Evolutionary conservation across 37 sponge, comb jelly and placozoan genomes (phyloP).

Genomic region (Bolinopsis microptera): DNA sequence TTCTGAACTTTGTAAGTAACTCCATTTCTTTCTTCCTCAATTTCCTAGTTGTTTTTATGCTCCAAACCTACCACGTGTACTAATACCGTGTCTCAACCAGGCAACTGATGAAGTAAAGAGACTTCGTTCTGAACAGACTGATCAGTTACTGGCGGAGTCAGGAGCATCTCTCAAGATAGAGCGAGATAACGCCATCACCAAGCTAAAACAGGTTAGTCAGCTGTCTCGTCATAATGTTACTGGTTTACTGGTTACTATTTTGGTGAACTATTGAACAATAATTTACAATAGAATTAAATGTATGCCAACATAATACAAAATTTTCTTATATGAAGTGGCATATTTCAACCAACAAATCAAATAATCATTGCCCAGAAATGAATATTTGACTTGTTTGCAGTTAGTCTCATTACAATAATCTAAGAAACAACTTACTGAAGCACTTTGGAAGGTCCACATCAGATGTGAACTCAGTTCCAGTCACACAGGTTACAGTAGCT

Average conservation of each 20-base stretch:
- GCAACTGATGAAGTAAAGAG: conserved; percentile 74
- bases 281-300: no score
- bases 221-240: not conserved
- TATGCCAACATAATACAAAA: no score
- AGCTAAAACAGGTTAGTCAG: conserved; percentile 50
- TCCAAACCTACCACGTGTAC: no score
- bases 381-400: not conserved
- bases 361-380: not conserved
- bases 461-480: not conserved
- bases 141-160: conserved; percentile 7
- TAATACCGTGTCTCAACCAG: no score
- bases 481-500: not conserved
- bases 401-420: no score
- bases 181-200: conserved; percentile 40
- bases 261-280: not conserved
- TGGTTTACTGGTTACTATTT: not conserved
- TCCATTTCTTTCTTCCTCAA: no score
- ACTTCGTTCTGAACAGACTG: conserved; percentile 67
- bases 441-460: not conserved
- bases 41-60: no score
- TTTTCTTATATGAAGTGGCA: no score
- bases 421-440: not conserved
- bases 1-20: no score
- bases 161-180: not conserved
- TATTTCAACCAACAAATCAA: no score